A percentile compares a stretch with the other conserved stretches of the same genome.
phyloP scores from a whole-genome alignment of 1,140 invertebrate genomes.

The Sesamia nonagrioides region DNA sequence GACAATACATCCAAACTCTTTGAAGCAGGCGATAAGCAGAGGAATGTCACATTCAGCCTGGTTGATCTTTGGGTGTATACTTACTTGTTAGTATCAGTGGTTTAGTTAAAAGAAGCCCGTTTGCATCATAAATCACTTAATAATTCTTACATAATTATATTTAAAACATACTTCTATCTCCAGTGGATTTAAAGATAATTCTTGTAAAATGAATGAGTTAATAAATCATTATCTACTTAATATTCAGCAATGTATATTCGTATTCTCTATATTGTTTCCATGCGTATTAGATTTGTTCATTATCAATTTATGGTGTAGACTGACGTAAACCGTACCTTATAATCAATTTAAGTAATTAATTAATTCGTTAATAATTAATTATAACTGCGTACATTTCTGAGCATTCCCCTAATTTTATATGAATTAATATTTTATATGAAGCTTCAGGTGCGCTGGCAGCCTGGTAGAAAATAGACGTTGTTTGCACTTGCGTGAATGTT shows the following conservation, averaged over 20 bases:
- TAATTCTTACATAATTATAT: no score
- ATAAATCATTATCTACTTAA: no score
- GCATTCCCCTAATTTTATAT: neutral
- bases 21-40: no score
- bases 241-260: no score
- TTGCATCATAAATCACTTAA: no score
- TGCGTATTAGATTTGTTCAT: neutral
- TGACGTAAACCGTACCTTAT: constrained; percentile 1
- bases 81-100: neutral
- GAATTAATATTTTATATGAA: constrained; percentile 17
- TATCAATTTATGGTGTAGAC: neutral
- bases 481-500: neutral
- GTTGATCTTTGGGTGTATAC: neutral
- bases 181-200: no score
- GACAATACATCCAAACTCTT: no score
- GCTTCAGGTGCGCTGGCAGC: neutral
- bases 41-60: neutral
- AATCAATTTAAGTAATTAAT: constrained; percentile 26
- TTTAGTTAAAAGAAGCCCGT: neutral
- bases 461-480: neutral
- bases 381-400: constrained; percentile 1
- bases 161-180: no score
- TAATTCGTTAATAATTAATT: constrained; percentile 42
- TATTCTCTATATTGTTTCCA: no score
- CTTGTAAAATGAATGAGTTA: no score